Evolutionary conservation across 2,888 invertebrate genomes (phyloP), one percentile per base, ranked within the genome.

Genomic region (Branchellion lobata): DNA sequence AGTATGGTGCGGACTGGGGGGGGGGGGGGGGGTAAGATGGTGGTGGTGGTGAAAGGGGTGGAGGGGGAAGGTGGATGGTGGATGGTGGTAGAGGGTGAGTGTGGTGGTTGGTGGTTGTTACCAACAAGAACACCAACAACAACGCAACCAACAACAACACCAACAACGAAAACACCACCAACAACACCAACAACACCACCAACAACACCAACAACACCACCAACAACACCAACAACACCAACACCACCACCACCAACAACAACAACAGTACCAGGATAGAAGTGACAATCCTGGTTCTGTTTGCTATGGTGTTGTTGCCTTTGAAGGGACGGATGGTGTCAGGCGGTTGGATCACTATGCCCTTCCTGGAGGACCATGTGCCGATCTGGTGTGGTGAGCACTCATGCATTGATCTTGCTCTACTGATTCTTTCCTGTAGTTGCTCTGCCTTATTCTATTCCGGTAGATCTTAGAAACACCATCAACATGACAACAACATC

Each of bases 221-320:
- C 5, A 14, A 5, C 5, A 40, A 5, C 5, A 40, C 40, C 5
- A 14, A 5, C 5, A 40, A 14, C 40, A 40, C 40, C 5, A 40
- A 40, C 5, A 40, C 40, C 14, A 40, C 40, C 5, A 40, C 40
- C 5, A 40, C 40, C 40, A 40, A 40, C n/a, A n/a, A n/a, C n/a
- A n/a, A n/a, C n/a, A n/a, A n/a, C n/a, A n/a, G n/a, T 69, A 85
- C 85, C 81, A 84, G 75, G 80, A 85, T 85, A 47, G 84, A 84
- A 14, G 85, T 84, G 2, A 85, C 84, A 33, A 84, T 84, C 31
- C 84, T 81, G 29, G 85, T 85, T 69, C 82, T 83, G 81, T 85
- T 85, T 83, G 93, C 93, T 83, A 93, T 74, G 21, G 78, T 68
- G 36, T 81, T 80, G 65, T 81, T 79, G 11, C 80, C 82, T 79